Evolutionary conservation across 2,113 vertebrate genomes (phyloP), one percentile per base, ranked within the genome.

Genomic region (Noturus placidus): DNA sequence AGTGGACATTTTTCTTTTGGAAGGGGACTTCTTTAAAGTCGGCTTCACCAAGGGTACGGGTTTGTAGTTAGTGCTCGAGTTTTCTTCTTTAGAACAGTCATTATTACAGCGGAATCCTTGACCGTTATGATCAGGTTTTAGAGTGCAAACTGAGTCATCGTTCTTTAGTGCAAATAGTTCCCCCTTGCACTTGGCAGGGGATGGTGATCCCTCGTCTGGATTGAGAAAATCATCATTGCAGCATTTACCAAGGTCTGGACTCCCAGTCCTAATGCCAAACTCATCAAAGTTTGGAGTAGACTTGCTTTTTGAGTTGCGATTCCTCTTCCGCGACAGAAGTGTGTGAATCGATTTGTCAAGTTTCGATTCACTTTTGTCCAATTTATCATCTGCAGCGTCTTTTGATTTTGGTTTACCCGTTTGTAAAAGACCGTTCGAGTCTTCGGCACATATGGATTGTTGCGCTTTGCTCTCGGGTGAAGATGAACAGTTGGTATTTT

Each of bases 281-380:
- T 95, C 96, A 92, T 96, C 93, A 90, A 91, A 90, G 88, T 93
- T 95, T 90, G 92, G 95, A 84, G 92, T 90, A 95, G 96, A 92
- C 93, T 95, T 96, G 90, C 27, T 59, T 80, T 87, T 72, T 7
- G 87, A 81, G 59, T 89, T n/a, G 50, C 93, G 94, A 93, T 92
- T 88, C 92, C 92, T 97, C 96, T 96, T 96, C 95, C 96, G 93
- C 80, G 87, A 94, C 80, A 96, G 92, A 80, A 93, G 94, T 91
- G 96, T 96, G 89, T 96, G 96, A 92, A 96, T 94, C 89, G 97
- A 96, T 92, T 91, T 96, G 92, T 96, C 95, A 88, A 96, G 96
- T 94, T 92, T 96, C 91, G 96, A 96, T 91, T 96, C 89, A 95
- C 90, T 96, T 96, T 56, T 96, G 90, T 90, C 93, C 95, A 90